These are phyloP conservation scores for Cottoperca gobio DNA, from an alignment of 2,797 vertebrate genomes.

Conservation along the genomic window DNA sequence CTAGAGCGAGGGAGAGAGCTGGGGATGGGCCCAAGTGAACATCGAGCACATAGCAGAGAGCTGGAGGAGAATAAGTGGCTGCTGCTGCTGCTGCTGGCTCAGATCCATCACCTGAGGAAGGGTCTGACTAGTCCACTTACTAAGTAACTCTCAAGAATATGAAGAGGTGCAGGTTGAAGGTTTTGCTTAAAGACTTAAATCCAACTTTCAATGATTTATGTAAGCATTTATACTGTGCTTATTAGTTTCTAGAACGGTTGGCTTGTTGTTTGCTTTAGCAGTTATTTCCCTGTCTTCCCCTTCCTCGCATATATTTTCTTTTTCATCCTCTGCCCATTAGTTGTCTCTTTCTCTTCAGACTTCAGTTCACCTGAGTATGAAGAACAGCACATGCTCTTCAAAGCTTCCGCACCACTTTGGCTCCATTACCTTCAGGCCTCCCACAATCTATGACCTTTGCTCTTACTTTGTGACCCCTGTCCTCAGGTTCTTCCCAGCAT, in stretches of 20 bases:
- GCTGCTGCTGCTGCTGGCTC: constrained; percentile 50
- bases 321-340: background rate
- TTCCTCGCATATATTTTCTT: background rate
- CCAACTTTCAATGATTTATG: background rate
- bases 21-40: constrained; percentile 60
- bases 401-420: constrained; percentile 41
- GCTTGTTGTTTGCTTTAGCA: background rate
- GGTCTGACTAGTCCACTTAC: constrained; percentile 30
- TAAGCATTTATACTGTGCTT: background rate
- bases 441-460: constrained; percentile 55
- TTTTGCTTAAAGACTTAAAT: background rate
- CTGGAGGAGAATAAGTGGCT: constrained; percentile 43
- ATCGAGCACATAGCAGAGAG: constrained; percentile 59
- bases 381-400: constrained; percentile 24
- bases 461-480: constrained; percentile 46
- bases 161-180: constrained; percentile 13
- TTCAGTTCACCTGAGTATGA: constrained; percentile 49
- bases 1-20: constrained; percentile 46
- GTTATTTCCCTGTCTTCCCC: background rate
- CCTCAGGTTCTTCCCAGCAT: constrained; percentile 34
- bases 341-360: background rate
- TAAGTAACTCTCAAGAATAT: constrained; percentile 24
- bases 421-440: constrained; percentile 54
- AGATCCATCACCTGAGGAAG: constrained; percentile 51
- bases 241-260: background rate